Base-by-base conservation (phyloP, 2,797 vertebrate species). In the Myioborus miniatus region DNA sequence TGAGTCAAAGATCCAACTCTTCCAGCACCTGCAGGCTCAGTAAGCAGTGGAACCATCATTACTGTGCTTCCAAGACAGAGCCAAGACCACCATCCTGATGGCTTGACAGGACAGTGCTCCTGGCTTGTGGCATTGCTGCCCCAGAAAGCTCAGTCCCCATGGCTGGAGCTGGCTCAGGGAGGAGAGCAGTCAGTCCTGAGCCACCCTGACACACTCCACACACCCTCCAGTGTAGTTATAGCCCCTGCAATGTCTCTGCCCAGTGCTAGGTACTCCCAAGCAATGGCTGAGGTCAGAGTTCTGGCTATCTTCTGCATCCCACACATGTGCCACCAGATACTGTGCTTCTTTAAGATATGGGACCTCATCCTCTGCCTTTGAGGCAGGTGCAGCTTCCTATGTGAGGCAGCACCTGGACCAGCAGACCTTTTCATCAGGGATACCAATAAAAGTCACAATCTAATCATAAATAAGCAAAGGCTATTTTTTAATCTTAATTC, bases 71-170 rank as follows among this genome's bases (percentile, higher is more conserved):
- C 41, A 67, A 41, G 27, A 70, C 20, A 60, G 60, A 84, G 36
- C 7, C 3, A 20, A 67, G 32, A 47, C 11, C 27, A 16, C 36
- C 0, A 0, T 29, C 46, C 60, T 34, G 29, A 1, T 12, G 22
- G 77, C 43, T 53, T 47, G 47, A 58, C 36, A 47, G 22, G 44
- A 52, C 20, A 34, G 9, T 41, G 11, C 23, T 89, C 41, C 24
- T 8, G 24, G 24, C 13, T 62, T 0, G 0, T 52, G 50, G 5
- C 1, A 1, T 41, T 55, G 14, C 41, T 79, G 20, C 27, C 30
- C 20, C 36, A 55, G 16, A 30, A 43, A 49, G 16, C 21, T 55
- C 60, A 60, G 47, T 32, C 32, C 37, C 17, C 9, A 8, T 22
- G 14, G 29, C 36, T 72, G 68, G 27, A 43, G 41, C 11, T 37